A percentile compares a stretch with the other conserved stretches of the same genome.
These are phyloP conservation scores for Brachyhypopomus gauderio DNA, from an alignment of 2,113 vertebrate genomes.

Conservation along the genomic window DNA sequence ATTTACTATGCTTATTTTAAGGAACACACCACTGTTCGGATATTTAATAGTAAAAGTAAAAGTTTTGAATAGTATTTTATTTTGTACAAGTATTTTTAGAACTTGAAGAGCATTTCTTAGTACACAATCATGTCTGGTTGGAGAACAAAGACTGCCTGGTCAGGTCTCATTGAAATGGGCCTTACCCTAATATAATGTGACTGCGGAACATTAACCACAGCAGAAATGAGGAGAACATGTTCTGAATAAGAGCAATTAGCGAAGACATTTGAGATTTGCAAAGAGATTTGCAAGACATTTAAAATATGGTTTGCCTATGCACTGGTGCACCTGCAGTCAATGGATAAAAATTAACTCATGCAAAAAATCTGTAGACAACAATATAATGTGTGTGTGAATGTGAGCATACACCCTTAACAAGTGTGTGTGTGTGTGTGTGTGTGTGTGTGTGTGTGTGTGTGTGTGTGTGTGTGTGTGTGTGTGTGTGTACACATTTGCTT, in stretches of 20 bases:
- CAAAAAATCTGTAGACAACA: constrained; percentile 10
- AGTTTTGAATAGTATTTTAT: neutral
- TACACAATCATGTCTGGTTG: neutral
- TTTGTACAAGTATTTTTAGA: neutral
- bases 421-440: constrained; percentile 28
- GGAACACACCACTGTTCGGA: no score
- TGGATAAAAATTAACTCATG: neutral
- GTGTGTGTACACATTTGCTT: constrained; percentile 1
- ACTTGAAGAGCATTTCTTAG: neutral
- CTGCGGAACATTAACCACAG: constrained; percentile 20
- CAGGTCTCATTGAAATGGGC: neutral
- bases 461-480: constrained; percentile 37
- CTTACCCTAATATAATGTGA: constrained; percentile 18
- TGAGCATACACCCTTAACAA: neutral
- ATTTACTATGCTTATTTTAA: no score
- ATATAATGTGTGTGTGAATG: constrained; percentile 28
- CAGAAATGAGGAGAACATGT: constrained; percentile 3
- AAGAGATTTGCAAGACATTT: constrained; percentile 12
- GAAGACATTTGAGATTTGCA: neutral
- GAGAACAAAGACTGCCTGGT: neutral
- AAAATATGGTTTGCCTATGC: no score
- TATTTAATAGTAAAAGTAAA: no score
- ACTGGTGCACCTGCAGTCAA: neutral
- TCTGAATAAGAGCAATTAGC: constrained; percentile 1
- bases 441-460: constrained; percentile 45